Percentiles rank a stretch among this genome's conserved stretches.
phyloP scores from a whole-genome alignment of 1,140 invertebrate genomes.

The Elysia chlorotica region DNA sequence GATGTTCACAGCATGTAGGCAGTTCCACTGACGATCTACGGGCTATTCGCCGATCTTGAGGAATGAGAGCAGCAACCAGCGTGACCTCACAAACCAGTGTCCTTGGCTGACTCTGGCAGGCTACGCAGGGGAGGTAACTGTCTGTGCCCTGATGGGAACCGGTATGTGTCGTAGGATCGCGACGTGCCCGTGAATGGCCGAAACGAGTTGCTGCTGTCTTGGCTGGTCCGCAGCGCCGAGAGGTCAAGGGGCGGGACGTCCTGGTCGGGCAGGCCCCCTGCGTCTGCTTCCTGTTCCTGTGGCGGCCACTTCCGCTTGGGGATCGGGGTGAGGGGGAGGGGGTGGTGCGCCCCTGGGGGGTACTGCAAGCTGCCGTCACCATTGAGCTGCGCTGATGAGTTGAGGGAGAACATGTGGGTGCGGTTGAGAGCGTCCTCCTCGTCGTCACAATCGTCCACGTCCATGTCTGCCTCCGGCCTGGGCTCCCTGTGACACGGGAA shows the following conservation, averaged over 20 bases:
- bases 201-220: slow-evolving; percentile 34
- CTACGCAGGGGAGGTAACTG: not conserved
- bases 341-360: slow-evolving; percentile 11
- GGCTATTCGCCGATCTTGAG: too few relatives aligned
- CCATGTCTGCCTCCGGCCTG: not conserved
- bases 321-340: slow-evolving; percentile 37
- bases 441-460: slow-evolving; percentile 6
- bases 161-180: slow-evolving; percentile 39
- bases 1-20: too few relatives aligned
- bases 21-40: too few relatives aligned
- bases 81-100: too few relatives aligned
- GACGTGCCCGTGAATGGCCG: slow-evolving; percentile 35
- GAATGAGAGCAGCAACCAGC: too few relatives aligned
- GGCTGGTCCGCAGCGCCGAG: slow-evolving; percentile 32
- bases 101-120: not conserved
- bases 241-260: slow-evolving; percentile 40
- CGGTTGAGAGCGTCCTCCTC: too few relatives aligned
- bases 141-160: slow-evolving; percentile 13
- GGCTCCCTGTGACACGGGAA: not conserved
- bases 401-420: slow-evolving; percentile 35
- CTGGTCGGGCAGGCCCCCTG: too few relatives aligned
- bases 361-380: slow-evolving; percentile 37
- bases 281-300: not conserved
- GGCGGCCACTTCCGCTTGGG: slow-evolving; percentile 21
- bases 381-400: slow-evolving; percentile 29